Percentiles rank a stretch among this genome's conserved stretches.
phyloP scores from a whole-genome alignment of 2,113 vertebrate species.

The Podarcis muralis region DNA sequence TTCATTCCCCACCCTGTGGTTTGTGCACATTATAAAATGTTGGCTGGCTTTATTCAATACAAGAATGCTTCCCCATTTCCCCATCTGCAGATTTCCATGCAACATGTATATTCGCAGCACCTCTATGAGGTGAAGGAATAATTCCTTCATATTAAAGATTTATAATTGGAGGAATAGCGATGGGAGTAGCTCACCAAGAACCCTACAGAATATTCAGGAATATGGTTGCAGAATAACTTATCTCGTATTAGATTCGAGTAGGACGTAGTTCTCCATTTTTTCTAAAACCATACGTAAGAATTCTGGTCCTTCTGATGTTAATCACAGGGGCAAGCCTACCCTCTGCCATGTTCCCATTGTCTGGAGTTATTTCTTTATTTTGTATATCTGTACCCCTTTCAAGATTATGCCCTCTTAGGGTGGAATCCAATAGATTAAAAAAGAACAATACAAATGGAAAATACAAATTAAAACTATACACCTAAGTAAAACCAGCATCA shows the following conservation, averaged over 20 bases:
- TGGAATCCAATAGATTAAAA: not conserved
- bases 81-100: constrained; percentile 51
- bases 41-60: constrained; percentile 37
- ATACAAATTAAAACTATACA: not conserved
- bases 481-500: not conserved
- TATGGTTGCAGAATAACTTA: not conserved
- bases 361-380: not conserved
- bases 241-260: not conserved
- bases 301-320: not conserved
- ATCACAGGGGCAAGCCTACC: not conserved
- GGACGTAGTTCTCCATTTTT: not conserved
- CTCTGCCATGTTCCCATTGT: not conserved
- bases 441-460: not conserved
- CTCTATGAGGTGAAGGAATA: not conserved
- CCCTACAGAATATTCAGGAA: not conserved
- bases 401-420: not conserved
- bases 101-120: not conserved
- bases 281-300: constrained; percentile 1
- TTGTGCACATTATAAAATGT: constrained; percentile 24
- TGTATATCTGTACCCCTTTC: not conserved
- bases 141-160: constrained; percentile 42
- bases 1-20: not conserved
- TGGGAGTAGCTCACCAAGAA: not conserved
- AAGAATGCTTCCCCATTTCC: constrained; percentile 49
- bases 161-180: constrained; percentile 5